phyloP scores from a whole-genome alignment of 2,888 invertebrate species.

The Aricia artaxerxes region DNA sequence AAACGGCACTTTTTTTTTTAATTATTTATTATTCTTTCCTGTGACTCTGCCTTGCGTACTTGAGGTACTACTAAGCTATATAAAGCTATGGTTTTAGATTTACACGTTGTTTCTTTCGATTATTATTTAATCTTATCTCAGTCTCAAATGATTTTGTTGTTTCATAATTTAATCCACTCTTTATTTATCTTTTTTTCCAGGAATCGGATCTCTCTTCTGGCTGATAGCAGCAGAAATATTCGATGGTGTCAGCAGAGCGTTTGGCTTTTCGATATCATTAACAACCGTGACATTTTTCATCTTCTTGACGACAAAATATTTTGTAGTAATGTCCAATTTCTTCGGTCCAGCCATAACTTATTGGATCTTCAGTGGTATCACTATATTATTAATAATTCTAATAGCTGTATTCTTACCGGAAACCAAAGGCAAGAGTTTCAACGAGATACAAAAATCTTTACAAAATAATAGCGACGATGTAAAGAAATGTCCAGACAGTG shows the following conservation, averaged over 20 bases:
- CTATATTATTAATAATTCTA: slow-evolving; percentile 46
- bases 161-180: background rate
- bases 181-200: slow-evolving; percentile 45
- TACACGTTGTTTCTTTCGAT: no score
- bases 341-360: slow-evolving; percentile 54
- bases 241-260: slow-evolving; percentile 52
- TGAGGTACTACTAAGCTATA: no score
- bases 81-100: no score
- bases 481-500: background rate
- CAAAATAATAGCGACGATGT: background rate
- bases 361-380: slow-evolving; percentile 50
- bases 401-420: slow-evolving; percentile 57
- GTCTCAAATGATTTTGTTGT: no score
- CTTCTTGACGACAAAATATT: slow-evolving; percentile 54
- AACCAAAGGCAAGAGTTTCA: slow-evolving; percentile 61
- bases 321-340: slow-evolving; percentile 45
- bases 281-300: slow-evolving; percentile 41
- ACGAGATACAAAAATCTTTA: slow-evolving; percentile 56
- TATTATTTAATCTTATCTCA: background rate
- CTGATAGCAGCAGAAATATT: slow-evolving; percentile 56
- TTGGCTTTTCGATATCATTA: slow-evolving; percentile 48
- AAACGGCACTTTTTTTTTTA: background rate
- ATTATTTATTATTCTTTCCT: background rate
- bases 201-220: slow-evolving; percentile 58
- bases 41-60: no score